Percentiles rank a stretch among this genome's conserved stretches.
phyloP scores from a whole-genome alignment of 2,113 vertebrate genomes.

The Gobius niger region DNA sequence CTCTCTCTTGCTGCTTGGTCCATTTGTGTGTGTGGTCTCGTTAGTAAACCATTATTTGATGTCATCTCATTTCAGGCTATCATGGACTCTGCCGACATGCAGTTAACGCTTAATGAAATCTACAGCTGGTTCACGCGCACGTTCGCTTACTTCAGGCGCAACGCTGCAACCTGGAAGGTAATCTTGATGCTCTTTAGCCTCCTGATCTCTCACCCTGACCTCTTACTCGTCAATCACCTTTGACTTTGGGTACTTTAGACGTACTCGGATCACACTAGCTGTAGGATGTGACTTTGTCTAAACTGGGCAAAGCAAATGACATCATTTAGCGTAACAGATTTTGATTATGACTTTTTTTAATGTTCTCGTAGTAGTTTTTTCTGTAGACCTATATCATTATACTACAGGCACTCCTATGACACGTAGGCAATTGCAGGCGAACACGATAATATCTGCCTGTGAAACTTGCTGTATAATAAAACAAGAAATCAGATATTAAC shows the following conservation, averaged over 20 bases:
- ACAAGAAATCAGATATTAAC: conserved; percentile 87
- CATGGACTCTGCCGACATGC: conserved; percentile 99
- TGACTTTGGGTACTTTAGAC: neutral
- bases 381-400: neutral
- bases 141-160: conserved; percentile 99
- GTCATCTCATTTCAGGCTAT: conserved; percentile 98
- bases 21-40: conserved; percentile 72
- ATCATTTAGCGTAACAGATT: neutral
- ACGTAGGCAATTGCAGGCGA: neutral
- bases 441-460: neutral
- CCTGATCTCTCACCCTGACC: conserved; percentile 12
- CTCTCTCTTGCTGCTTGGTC: conserved; percentile 25
- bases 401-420: neutral
- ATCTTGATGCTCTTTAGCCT: conserved; percentile 53
- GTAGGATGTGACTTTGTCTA: too few species aligned
- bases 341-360: neutral
- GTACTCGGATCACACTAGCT: neutral
- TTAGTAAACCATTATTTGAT: conserved; percentile 90
- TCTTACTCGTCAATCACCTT: conserved; percentile 6
- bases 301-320: too few species aligned
- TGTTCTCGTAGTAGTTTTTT: neutral
- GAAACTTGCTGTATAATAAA: neutral
- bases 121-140: conserved; percentile 99
- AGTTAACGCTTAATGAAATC: conserved; percentile 99
- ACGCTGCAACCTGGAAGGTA: conserved; percentile 99